Conservation (phyloP, 2,888 invertebrate genomes). For the Netelia inedita region DNA sequence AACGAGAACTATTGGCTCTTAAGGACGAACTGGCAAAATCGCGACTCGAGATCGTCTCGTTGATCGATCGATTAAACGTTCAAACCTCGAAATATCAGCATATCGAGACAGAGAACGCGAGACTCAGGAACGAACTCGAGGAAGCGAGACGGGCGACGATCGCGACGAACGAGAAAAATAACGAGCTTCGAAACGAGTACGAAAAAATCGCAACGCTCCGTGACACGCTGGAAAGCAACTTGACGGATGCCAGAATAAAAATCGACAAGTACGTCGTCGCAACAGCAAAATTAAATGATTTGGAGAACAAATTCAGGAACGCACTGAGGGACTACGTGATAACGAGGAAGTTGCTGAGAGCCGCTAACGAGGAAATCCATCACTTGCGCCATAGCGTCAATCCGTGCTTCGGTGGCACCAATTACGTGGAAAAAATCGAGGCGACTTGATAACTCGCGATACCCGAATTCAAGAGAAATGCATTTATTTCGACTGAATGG, state of each 20-base stretch:
- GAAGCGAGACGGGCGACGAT: conserved; percentile 69
- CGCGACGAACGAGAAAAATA: conserved; percentile 55
- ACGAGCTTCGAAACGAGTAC: conserved; percentile 64
- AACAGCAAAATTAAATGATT: conserved; percentile 37
- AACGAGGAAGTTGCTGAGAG: conserved; percentile 54
- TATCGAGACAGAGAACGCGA: conserved; percentile 71
- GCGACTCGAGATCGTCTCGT: conserved; percentile 68
- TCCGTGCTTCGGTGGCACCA: not conserved
- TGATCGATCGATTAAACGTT: conserved; percentile 67
- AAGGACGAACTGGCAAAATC: conserved; percentile 72
- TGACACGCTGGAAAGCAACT: conserved; percentile 55
- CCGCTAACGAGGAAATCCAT: conserved; percentile 59
- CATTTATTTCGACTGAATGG: too few species aligned
- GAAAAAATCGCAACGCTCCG: conserved; percentile 68
- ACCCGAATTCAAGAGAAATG: not conserved
- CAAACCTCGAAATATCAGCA: conserved; percentile 62
- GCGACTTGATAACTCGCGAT: conserved; percentile 31
- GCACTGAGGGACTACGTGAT: conserved; percentile 43
- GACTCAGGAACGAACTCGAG: conserved; percentile 73
- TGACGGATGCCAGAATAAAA: conserved; percentile 62
- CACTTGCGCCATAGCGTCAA: conserved; percentile 29
- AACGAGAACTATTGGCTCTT: conserved; percentile 71
- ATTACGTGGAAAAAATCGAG: conserved; percentile 30
- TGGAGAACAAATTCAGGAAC: conserved; percentile 48
- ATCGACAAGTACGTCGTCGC: conserved; percentile 65